Base-by-base conservation (phyloP, 2,113 vertebrate species). In the Toxotes chatareus region DNA sequence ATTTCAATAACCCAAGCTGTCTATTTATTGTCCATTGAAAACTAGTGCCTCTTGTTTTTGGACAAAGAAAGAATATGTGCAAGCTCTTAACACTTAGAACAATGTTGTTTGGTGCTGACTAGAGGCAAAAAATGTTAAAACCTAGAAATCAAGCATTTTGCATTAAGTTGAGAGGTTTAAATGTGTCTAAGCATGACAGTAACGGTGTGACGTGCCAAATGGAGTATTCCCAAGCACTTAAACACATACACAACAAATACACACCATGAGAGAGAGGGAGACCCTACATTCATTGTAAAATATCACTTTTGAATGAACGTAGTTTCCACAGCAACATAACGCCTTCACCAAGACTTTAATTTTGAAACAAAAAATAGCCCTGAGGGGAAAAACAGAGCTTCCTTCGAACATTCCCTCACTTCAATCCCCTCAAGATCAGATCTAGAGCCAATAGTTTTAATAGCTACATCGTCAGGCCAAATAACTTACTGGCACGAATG, bases 401-500 rank as follows among this genome's bases (percentile, higher is more conserved):
- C 65, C 71, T 16, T 72, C 60, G 31, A 59, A 79, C 88, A 88
- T 88, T 92, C 66, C 53, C 82, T 83, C 62, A 73, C 66, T 76
- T 73, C 49, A 67, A 89, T 89, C 73, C 55, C 47, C 65, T 79
- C 40, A 64, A 79, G 51, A 90, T 91, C 83, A 82, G 83, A 90
- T 81, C 66, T 64, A 78, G 64, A 0, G 60, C 62, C 82, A 88
- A 42, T 64, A 56, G 80, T 69, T 91, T 85, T 85, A 92, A 90
- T 79, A 82, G 79, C 76, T 57, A 66, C 69, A 73, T 76, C 42
- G 38, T 89, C 74, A 77, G 82, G 70, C 74, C 83, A 90, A 94
- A 90, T 80, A 89, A 82, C 77, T 88, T 32, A 71, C 56, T 66
- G 81, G 79, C 87, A 94, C 32, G 53, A 91, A 86, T 32, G 51